Percentiles rank a stretch among this genome's conserved stretches.
These are phyloP conservation scores for Felis chaus DNA, from an alignment of 2,113 vertebrate genomes.

Conservation along the genomic window DNA sequence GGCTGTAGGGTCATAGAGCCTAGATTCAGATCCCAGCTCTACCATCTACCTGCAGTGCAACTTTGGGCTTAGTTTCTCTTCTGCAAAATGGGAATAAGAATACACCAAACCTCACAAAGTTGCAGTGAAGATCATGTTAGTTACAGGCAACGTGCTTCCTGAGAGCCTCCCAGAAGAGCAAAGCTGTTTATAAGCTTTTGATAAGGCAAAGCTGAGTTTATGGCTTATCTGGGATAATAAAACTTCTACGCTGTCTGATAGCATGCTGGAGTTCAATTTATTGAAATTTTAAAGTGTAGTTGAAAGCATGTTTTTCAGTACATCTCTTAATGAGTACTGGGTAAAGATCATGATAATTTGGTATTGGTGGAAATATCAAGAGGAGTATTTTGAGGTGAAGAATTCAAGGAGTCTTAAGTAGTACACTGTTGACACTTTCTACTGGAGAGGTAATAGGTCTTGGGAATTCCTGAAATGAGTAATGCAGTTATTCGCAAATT, in stretches of 20 bases:
- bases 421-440: not conserved
- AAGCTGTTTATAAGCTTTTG: not conserved
- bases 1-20: not conserved
- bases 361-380: not conserved
- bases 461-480: not conserved
- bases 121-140: not conserved
- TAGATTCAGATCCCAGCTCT: not conserved
- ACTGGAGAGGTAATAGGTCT: not conserved
- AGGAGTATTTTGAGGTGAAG: not conserved
- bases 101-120: not conserved
- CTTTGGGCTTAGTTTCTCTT: not conserved
- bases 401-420: not conserved
- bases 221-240: not conserved
- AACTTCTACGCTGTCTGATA: not conserved
- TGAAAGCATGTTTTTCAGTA: not conserved
- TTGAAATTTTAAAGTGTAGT: not conserved
- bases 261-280: not conserved
- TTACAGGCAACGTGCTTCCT: not conserved
- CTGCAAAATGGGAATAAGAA: not conserved
- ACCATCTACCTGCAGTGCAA: not conserved
- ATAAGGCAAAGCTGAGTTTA: not conserved
- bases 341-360: not conserved
- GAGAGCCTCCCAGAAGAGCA: not conserved
- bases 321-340: not conserved
- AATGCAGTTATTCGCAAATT: not conserved